These are phyloP conservation scores for Laticauda laticaudata DNA, from an alignment of 2,113 vertebrate species.

Conservation along the genomic window DNA sequence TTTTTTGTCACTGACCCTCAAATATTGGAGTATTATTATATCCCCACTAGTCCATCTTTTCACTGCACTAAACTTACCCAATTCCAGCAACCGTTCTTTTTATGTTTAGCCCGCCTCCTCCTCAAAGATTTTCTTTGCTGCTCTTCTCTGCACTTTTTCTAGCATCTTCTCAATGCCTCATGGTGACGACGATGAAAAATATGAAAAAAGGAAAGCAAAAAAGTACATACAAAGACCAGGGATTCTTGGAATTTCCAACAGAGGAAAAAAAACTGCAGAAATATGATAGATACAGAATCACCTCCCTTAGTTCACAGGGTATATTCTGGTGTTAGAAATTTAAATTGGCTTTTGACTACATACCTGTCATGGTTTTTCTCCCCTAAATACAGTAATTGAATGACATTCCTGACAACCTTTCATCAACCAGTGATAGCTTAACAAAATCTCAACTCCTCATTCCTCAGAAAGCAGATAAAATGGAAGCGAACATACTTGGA, in stretches of 20 bases:
- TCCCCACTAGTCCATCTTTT: no score
- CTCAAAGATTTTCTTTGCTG: no score
- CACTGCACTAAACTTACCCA: no score
- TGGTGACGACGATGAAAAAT: no score
- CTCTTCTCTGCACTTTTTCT: no score
- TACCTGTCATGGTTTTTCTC: background rate
- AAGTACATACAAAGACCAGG: background rate
- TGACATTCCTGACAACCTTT: background rate
- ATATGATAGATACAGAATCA: background rate
- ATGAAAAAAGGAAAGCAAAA: background rate
- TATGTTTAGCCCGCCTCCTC: no score
- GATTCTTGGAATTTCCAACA: rapidly evolving
- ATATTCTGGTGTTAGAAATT: background rate
- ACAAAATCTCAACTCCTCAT: background rate
- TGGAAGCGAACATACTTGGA: background rate
- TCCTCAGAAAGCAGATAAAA: background rate
- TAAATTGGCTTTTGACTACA: background rate
- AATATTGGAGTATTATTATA: no score
- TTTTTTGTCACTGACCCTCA: no score
- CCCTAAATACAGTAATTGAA: background rate
- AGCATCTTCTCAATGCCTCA: no score
- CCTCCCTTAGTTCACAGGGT: rapidly evolving
- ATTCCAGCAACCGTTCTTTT: no score
- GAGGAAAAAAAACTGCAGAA: background rate
- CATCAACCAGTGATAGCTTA: background rate